These are phyloP conservation scores for Triops cancriformis DNA, from an alignment of 1,140 invertebrate species.

Conservation along the genomic window DNA sequence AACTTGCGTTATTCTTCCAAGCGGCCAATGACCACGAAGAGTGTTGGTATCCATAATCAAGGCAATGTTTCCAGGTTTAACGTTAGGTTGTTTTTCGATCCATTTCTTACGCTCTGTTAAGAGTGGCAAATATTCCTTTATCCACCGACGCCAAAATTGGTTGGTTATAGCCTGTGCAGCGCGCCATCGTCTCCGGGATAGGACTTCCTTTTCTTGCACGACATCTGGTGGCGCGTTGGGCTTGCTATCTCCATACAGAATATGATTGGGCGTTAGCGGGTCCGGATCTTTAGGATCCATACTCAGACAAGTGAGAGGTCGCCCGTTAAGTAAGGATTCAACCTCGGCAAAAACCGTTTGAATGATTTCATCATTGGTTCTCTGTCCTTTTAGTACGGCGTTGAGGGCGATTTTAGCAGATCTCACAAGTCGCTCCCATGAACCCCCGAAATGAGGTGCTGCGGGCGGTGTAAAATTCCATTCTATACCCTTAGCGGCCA, in stretches of 20 bases:
- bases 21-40: constrained; percentile 27
- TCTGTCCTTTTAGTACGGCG: constrained; percentile 29
- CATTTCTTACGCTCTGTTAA: constrained; percentile 24
- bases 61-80: constrained; percentile 22
- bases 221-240: constrained; percentile 1
- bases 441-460: constrained; percentile 41
- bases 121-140: constrained; percentile 26
- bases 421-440: too few relatives aligned
- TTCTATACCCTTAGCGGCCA: constrained; percentile 32
- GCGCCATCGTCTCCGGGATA: constrained; percentile 19
- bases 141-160: constrained; percentile 29
- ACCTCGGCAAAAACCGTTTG: constrained; percentile 24
- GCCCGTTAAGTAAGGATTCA: constrained; percentile 32
- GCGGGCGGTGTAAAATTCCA: constrained; percentile 42
- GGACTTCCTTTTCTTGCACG: constrained; percentile 16
- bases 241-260: constrained; percentile 22
- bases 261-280: constrained; percentile 29
- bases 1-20: constrained; percentile 16
- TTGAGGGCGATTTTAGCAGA: constrained; percentile 35
- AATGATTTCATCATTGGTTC: constrained; percentile 14
- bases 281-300: constrained; percentile 25
- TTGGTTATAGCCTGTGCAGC: constrained; percentile 21
- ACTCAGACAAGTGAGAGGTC: constrained; percentile 27
- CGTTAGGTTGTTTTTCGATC: not conserved
- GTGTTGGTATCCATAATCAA: constrained; percentile 23